Evolutionary conservation across 1,140 invertebrate genomes (phyloP).

Genomic region (Polyergus mexicanus): DNA sequence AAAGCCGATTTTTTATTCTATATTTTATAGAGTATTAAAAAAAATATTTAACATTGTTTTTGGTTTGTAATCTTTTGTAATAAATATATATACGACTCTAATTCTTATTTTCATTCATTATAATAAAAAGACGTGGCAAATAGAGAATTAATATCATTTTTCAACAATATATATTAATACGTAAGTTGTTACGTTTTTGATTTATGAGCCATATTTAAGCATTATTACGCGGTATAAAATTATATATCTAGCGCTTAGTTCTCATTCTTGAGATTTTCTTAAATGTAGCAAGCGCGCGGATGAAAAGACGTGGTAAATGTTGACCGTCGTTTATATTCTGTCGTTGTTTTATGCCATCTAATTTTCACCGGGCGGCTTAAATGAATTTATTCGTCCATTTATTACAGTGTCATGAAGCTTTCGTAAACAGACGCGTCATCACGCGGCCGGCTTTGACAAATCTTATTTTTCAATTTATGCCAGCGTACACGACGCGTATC

Average conservation of each 20-base stretch:
- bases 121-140: not conserved
- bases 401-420: conserved; percentile 42
- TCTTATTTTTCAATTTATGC: conserved; percentile 44
- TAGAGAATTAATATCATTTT: not conserved
- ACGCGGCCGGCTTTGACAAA: conserved; percentile 34
- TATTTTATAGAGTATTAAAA: not conserved
- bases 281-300: conserved; percentile 3
- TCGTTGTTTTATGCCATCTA: conserved; percentile 54
- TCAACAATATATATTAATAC: conserved; percentile 9
- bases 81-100: not conserved
- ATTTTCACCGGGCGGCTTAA: conserved; percentile 50
- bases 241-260: conserved; percentile 1
- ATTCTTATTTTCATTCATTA: not conserved
- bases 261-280: conserved; percentile 38
- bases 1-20: not conserved
- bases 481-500: not conserved
- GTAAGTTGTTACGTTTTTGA: not conserved
- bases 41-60: not conserved
- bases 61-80: not conserved
- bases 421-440: conserved; percentile 49
- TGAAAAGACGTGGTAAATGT: conserved; percentile 32
- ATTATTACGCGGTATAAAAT: not conserved
- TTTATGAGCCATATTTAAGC: not conserved
- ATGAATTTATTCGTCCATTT: conserved; percentile 61
- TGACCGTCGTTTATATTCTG: conserved; percentile 54